These are phyloP conservation scores for Xyrauchen texanus DNA, from an alignment of 2,113 vertebrate genomes.

Conservation along the genomic window DNA sequence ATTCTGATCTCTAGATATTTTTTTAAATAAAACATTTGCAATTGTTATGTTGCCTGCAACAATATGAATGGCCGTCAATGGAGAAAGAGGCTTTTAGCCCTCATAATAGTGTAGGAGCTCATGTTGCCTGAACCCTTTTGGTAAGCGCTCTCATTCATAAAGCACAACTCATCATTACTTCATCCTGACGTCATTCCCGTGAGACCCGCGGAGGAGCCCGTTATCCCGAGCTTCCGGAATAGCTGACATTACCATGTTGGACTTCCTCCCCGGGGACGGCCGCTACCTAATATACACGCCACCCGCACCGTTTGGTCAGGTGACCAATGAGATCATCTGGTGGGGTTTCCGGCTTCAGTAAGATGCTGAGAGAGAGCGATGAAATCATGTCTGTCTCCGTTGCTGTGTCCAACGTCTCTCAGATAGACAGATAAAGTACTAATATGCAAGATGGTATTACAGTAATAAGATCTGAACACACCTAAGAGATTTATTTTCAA, in stretches of 20 bases:
- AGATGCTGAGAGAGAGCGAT: conserved; percentile 51
- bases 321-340: conserved; percentile 63
- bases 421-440: conserved; percentile 17
- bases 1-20: too few relatives aligned
- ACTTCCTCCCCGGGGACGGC: conserved; percentile 55
- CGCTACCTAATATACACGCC: conserved; percentile 62
- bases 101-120: background rate
- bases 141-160: conserved; percentile 48
- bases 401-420: conserved; percentile 9
- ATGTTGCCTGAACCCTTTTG: background rate
- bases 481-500: background rate
- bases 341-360: conserved; percentile 49
- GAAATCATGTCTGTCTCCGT: conserved; percentile 39
- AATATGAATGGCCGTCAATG: too few relatives aligned
- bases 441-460: conserved; percentile 34
- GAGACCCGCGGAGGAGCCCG: conserved; percentile 29
- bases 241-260: conserved; percentile 36
- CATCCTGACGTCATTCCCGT: conserved; percentile 53
- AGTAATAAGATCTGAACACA: conserved; percentile 3
- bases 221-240: conserved; percentile 54
- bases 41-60: too few relatives aligned
- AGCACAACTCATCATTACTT: conserved; percentile 38
- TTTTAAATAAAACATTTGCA: too few relatives aligned
- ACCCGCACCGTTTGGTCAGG: conserved; percentile 53
- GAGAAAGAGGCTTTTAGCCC: too few relatives aligned